Evolutionary conservation across 1,140 invertebrate genomes (phyloP).

Genomic region (Pteromalus puparum): DNA sequence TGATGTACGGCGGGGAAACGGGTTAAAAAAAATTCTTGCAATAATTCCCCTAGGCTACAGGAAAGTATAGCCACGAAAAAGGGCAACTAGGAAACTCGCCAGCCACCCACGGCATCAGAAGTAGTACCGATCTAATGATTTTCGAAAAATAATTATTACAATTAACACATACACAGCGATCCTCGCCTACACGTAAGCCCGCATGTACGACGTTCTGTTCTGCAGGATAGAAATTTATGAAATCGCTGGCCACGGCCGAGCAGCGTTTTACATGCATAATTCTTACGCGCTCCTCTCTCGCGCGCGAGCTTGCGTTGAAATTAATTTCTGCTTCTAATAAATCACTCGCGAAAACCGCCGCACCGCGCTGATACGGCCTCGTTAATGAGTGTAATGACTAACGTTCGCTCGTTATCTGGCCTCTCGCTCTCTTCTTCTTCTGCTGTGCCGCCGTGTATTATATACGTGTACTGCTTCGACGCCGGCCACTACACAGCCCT

Average conservation of each 20-base stretch:
- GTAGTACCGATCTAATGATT: neutral
- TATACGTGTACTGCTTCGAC: no score
- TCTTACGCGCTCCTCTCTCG: neutral
- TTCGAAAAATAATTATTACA: constrained; percentile 38
- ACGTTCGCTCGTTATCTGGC: constrained; percentile 27
- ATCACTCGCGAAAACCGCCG: constrained; percentile 37
- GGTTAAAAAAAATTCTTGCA: no score
- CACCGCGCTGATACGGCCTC: neutral
- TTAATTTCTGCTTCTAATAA: constrained; percentile 47
- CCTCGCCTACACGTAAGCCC: neutral
- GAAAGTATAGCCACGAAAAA: neutral
- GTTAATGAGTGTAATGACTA: constrained; percentile 42
- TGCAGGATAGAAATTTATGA: constrained; percentile 19
- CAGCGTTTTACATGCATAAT: constrained; percentile 26
- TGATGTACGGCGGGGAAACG: neutral
- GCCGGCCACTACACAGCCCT: neutral
- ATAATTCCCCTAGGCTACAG: neutral
- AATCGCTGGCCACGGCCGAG: neutral
- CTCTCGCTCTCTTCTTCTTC: constrained; percentile 2
- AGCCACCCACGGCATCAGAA: neutral
- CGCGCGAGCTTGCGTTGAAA: constrained; percentile 24
- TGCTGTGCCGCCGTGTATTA: no score
- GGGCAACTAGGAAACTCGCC: neutral
- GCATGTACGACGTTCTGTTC: neutral
- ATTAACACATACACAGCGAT: neutral